Base-by-base conservation (phyloP, 2,113 vertebrate genomes). In the Scortum barcoo region DNA sequence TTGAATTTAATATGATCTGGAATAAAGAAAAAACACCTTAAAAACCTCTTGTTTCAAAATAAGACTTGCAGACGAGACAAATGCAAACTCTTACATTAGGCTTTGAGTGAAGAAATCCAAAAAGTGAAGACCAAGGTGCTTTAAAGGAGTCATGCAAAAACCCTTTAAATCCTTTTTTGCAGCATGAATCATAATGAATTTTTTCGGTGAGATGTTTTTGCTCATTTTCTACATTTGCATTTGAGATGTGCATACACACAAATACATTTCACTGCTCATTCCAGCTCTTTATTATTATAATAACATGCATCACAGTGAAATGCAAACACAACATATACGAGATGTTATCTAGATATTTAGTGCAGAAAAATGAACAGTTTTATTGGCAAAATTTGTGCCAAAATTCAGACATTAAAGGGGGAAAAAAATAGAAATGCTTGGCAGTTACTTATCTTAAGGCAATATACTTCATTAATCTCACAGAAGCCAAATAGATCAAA, bases 1-100 rank as follows among this genome's bases (percentile, higher is more conserved):
- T 99, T 65, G 98, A 99, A 90, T 99, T 99, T 19, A 99, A 92
- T 86, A 99, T 99, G 90, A 99, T 99, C 98, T 99, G 24, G 4
- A 44, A 19, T 1, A 42, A 81, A 86, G 17, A 57, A 74, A 36
- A 77, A 79, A 57, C 4, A 14, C 24, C 19, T 22, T 28, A n/a
- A 50, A 51, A 58, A 46, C 7, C 7, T 42, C 26, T 26, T 16
- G 33, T 75, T 1, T 36, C 30, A 68, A 58, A 74, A 66, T 50
- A 40, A 36, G 26, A 33, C 7, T 14, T 9, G 9, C 19, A 14
- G n/a, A 22, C 24, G 30, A 53, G 19, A 67, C 51, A 48, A 24
- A 30, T 13, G 10, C 28, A 20, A 7, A 28, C 20, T 2, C 14
- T 14, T 33, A 48, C 51, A 24, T 22, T 4, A 58, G 40, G 5